Evolutionary conservation across 2,797 vertebrate species (phyloP), one percentile per base, ranked within the genome.

Genomic region (Esox masquinongy): DNA sequence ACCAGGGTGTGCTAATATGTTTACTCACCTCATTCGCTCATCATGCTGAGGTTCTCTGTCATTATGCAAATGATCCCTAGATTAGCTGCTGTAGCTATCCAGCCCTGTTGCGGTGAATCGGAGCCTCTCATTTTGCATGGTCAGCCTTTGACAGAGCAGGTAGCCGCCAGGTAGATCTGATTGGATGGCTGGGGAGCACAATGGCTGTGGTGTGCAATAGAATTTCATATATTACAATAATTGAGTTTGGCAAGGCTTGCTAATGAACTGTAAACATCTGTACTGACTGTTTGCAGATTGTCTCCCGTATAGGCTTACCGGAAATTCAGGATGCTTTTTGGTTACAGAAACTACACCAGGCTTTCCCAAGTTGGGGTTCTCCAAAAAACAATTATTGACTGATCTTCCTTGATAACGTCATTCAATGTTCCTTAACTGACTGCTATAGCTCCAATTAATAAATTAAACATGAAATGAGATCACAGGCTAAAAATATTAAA

Each of bases 1-100:
- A 56, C 19, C 19, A 43, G 53, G 34, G 5, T 63, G 39, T 73
- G 36, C 67, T 68, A 29, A 68, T 68, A 39, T 56, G 64, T 72
- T 72, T 34, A 56, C 16, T 39, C 29, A 17, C 16, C 50, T 17
- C 34, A 16, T 29, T 76, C 49, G 68, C 56, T 64, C 59, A 50
- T 36, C 24, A 29, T 5, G 39, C 26, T 53, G 19, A 50, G 74
- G 53, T 53, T 51, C 56, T 67, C 31, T 22, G 26, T 31, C 64
- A 71, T 74, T 26, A 50, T 80, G 29, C 74, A 74, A 49, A 77
- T 77, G 50, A 77, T 67, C 34, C 19, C 3, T 39, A n/a, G 56
- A 72, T 12, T 34, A 49, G 34, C 22, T 56, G 43, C 24, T 71
- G 51, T 0, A 50, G 43, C 34, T 26, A 5, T 76, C 68, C 75